These are phyloP conservation scores for Emydoidea blandingii DNA, from an alignment of 2,797 vertebrate genomes.

Conservation along the genomic window DNA sequence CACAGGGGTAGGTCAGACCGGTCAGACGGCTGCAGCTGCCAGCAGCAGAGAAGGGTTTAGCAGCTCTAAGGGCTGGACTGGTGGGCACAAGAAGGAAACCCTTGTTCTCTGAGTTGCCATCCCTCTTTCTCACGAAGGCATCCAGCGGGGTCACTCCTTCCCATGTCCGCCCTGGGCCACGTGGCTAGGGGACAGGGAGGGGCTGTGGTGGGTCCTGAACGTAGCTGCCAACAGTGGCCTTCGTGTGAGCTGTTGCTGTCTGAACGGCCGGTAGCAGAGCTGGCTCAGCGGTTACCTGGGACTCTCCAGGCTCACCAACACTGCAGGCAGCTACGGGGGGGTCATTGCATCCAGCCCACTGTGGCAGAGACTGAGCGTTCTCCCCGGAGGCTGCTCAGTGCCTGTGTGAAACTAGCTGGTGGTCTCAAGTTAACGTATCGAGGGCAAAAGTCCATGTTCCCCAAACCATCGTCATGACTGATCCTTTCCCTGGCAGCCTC, in stretches of 20 bases:
- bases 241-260: neutral
- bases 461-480: neutral
- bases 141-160: neutral
- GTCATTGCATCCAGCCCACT: neutral
- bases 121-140: neutral
- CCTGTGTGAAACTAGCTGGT: neutral
- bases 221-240: neutral
- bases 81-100: neutral
- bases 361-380: no score
- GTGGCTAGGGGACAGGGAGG: neutral
- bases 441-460: no score
- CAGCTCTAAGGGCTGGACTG: neutral
- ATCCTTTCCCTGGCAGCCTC: no score
- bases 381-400: neutral
- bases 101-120: neutral
- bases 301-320: neutral
- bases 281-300: neutral
- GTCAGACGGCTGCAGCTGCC: no score
- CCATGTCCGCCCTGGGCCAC: neutral
- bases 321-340: neutral
- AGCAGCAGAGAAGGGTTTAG: no score
- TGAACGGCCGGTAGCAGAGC: neutral
- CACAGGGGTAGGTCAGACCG: no score
- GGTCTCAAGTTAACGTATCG: neutral
- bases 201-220: neutral